These are phyloP conservation scores for Platichthys flesus DNA, from an alignment of 2,113 vertebrate species.

Conservation along the genomic window DNA sequence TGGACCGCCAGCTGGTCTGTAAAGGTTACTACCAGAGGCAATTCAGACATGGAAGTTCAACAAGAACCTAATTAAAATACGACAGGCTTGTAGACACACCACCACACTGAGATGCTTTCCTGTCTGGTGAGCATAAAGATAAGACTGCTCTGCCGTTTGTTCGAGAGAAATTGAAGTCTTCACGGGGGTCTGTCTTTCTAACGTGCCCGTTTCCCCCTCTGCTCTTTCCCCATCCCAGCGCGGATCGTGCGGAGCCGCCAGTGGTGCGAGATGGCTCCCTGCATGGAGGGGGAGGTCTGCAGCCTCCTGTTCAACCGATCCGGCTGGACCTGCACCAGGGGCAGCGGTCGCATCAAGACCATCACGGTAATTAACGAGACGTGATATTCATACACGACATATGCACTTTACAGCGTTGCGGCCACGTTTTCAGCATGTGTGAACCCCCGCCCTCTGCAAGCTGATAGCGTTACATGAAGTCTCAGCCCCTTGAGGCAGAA, in stretches of 20 bases:
- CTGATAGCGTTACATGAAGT: slow-evolving; percentile 24
- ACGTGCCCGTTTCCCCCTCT: slow-evolving; percentile 27
- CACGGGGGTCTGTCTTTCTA: slow-evolving; percentile 5
- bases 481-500: slow-evolving; percentile 8
- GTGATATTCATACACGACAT: slow-evolving; percentile 43
- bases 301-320: slow-evolving; percentile 85
- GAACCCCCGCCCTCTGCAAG: background rate
- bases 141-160: slow-evolving; percentile 11
- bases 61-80: slow-evolving; percentile 56
- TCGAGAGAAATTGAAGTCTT: slow-evolving; percentile 23
- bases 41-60: slow-evolving; percentile 57
- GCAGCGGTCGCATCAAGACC: slow-evolving; percentile 87
- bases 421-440: slow-evolving; percentile 16
- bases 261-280: slow-evolving; percentile 89
- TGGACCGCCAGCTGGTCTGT: slow-evolving; percentile 64
- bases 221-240: slow-evolving; percentile 64
- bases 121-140: slow-evolving; percentile 13
- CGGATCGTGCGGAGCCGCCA: slow-evolving; percentile 85
- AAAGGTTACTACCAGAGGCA: slow-evolving; percentile 74
- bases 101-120: slow-evolving; percentile 25
- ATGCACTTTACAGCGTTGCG: slow-evolving; percentile 36
- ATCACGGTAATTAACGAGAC: slow-evolving; percentile 82
- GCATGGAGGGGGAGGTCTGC: slow-evolving; percentile 86
- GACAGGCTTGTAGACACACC: slow-evolving; percentile 41
- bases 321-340: slow-evolving; percentile 88